These are phyloP conservation scores for Hoplostethus atlanticus DNA, from an alignment of 2,797 vertebrate genomes.

Conservation along the genomic window DNA sequence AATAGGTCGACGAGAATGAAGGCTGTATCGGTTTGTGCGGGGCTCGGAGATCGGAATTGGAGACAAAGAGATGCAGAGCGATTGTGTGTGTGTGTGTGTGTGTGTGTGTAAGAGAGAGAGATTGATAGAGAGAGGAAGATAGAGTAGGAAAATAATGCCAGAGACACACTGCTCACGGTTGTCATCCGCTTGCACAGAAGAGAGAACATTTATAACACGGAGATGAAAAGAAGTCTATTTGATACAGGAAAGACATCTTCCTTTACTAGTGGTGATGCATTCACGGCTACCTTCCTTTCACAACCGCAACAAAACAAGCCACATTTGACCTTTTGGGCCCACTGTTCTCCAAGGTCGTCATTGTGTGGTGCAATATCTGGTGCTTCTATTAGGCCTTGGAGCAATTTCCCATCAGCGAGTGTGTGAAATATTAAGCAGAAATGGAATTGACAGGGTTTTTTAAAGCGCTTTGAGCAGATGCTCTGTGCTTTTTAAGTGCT, in stretches of 20 bases:
- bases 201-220: conserved; percentile 30
- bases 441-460: conserved; percentile 69
- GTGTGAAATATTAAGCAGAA: conserved; percentile 81
- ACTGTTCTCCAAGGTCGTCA: conserved; percentile 47
- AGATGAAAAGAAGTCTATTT: conserved; percentile 12
- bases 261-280: not conserved
- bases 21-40: conserved; percentile 40
- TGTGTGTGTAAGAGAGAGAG: conserved; percentile 7
- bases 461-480: conserved; percentile 78
- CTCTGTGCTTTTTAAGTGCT: conserved; percentile 80
- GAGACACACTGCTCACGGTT: conserved; percentile 3
- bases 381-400: conserved; percentile 56
- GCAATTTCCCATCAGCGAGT: conserved; percentile 53
- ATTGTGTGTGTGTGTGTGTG: conserved; percentile 1
- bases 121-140: not conserved
- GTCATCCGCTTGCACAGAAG: conserved; percentile 29
- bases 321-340: conserved; percentile 33
- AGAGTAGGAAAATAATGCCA: conserved; percentile 23
- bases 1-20: conserved; percentile 55
- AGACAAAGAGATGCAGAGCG: conserved; percentile 50
- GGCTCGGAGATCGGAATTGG: conserved; percentile 42
- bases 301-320: conserved; percentile 18
- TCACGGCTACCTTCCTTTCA: not conserved
- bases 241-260: conserved; percentile 9
- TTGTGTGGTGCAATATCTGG: conserved; percentile 34